Base-by-base conservation (phyloP, 2,888 invertebrate genomes). In the Apomyelois bistriatella region DNA sequence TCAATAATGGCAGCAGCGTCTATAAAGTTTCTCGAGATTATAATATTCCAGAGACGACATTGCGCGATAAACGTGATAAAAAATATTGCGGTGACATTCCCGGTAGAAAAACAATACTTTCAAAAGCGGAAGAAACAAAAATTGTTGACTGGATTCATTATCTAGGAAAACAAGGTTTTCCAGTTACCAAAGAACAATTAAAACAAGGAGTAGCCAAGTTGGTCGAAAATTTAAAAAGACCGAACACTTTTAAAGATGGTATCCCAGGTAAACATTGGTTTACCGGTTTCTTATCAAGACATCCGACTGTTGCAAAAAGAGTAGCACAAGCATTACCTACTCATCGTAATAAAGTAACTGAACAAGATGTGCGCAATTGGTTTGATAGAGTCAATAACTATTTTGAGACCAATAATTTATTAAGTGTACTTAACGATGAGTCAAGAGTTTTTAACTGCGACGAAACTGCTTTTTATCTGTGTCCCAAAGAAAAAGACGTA, bases 191-290 rank as follows among this genome's bases (percentile, higher is more conserved):
- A 56, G 50, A 58, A 42, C 60, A n/a, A n/a, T n/a, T n/a, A n/a
- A n/a, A n/a, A 62, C 48, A 53, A 64, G 37, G 40, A 56, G 63
- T 66, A 13, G 13, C 53, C 48, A 58, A 57, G 53, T 49, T 59
- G 47, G 53, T 67, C 16, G 49, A 53, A 55, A 59, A 55, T 49
- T 54, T 65, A 43, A 37, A 57, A 17, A 60, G 62, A 30, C 58
- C 56, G 36, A 63, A 64, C 54, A 57, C 59, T 35, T 68, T 65
- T 57, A 65, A 64, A 64, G 53, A 62, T 56, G 64, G 61, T 53
- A 46, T 57, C 13, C 63, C 64, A 7, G 67, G 65, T 32, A 60
- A 56, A 54, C 50, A 58, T 43, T 65, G 64, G 66, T 61, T 56
- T 48, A n/a, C 16, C 28, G 48, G 54, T 17, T 65, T 65, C 55